Base-by-base conservation (phyloP, 2,113 vertebrate species). In the Scatophagus argus region DNA sequence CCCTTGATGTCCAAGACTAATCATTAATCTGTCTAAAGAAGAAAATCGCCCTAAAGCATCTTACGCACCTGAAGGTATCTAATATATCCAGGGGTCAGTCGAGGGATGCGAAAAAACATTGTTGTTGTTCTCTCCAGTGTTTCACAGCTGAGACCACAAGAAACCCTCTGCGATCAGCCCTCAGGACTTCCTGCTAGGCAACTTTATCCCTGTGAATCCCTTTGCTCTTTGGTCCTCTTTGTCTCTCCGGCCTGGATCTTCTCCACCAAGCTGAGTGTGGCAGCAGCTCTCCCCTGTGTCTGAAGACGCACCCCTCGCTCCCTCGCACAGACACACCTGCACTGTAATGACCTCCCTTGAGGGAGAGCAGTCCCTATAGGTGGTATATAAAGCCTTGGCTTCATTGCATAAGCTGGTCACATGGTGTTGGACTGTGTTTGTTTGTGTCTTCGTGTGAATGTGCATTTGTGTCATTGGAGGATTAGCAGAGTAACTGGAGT, bases 1-100 rank as follows among this genome's bases (percentile, higher is more conserved):
- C 74, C 55, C 34, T 64, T 39, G 3, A 79, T 52, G 51, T 68
- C n/a, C 17, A 70, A 69, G 27, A 74, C 55, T 64, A 80, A 72
- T 62, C 29, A 73, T 25, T 31, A 58, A 86, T 77, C 70, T 82
- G 66, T 41, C 25, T 52, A 72, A 75, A 81, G 16, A 44, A 51
- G 14, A 78, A 82, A 74, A 55, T 39, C 6, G 10, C 17, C 25
- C 21, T 12, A 25, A 77, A 81, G 71, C 74, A 74, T 74, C n/a
- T 56, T 83, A 93, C 94, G 34, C 94, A 98, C 96, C 96, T 96
- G 95, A 62, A 97, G 87, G 91, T 95, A 95, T 87, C 95, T 92
- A 83, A 96, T 96, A 75, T 96, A 97, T 79, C 96, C 96, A 74
- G 95, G 95, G 71, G 95, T 96, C 91, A 96, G 91, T 76, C 93